Evolutionary conservation across 2,113 vertebrate genomes (phyloP).

Genomic region (Aphyosemion australe): DNA sequence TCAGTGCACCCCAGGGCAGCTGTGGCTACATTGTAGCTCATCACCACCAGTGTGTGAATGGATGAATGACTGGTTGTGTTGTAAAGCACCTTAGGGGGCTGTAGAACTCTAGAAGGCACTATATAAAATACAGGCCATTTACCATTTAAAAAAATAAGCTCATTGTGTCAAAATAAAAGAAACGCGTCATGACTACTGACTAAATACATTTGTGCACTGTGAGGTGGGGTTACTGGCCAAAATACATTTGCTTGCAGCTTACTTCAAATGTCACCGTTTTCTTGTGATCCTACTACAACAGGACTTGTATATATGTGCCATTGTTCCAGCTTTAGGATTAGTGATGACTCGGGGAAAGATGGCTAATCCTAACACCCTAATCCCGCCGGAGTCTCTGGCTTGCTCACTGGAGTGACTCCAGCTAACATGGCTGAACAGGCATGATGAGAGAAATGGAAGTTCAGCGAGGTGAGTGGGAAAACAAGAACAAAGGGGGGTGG

Average conservation of each 20-base stretch:
- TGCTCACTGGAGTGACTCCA: constrained; percentile 39
- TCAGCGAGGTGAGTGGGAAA: constrained; percentile 9
- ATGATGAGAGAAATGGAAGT: constrained; percentile 39
- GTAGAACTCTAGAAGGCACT: too few species aligned
- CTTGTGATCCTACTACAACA: constrained; percentile 69
- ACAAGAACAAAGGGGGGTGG: constrained; percentile 18
- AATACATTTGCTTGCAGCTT: constrained; percentile 26
- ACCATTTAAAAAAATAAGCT: neutral
- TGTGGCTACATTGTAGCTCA: too few species aligned
- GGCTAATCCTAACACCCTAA: constrained; percentile 55
- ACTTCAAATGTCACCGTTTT: constrained; percentile 49
- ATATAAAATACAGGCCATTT: too few species aligned
- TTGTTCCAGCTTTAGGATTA: constrained; percentile 58
- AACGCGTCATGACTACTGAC: neutral
- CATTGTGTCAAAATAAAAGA: neutral
- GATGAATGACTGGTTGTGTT: too few species aligned
- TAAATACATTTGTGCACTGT: constrained; percentile 2
- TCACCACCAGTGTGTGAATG: too few species aligned
- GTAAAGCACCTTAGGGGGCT: too few species aligned
- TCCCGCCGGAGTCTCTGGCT: constrained; percentile 42
- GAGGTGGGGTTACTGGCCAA: constrained; percentile 1
- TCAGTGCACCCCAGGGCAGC: too few species aligned
- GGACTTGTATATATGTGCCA: constrained; percentile 27
- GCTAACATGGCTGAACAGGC: constrained; percentile 33
- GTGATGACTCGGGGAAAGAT: too few species aligned